phyloP scores from a whole-genome alignment of 2,797 vertebrate species.

The Pseudomugil gertrudae region DNA sequence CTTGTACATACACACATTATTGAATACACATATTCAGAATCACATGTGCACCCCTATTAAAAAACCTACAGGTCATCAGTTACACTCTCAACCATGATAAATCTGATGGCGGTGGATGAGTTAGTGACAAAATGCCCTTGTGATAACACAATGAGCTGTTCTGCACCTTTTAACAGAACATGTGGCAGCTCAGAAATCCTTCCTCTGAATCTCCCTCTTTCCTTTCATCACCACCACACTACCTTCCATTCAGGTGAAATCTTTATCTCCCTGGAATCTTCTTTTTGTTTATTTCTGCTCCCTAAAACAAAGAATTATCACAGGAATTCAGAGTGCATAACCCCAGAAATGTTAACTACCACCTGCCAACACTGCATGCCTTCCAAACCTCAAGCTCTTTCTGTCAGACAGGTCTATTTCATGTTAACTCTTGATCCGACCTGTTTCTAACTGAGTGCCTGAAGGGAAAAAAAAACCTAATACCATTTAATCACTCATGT shows the following conservation, averaged over 20 bases:
- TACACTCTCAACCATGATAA: slow-evolving; percentile 65
- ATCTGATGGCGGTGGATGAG: slow-evolving; percentile 56
- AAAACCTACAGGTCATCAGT: slow-evolving; percentile 66
- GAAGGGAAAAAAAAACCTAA: slow-evolving; percentile 36
- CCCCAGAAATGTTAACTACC: slow-evolving; percentile 73
- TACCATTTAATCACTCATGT: slow-evolving; percentile 58
- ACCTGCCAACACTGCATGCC: slow-evolving; percentile 59
- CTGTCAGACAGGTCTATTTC: slow-evolving; percentile 27
- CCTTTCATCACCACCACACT: slow-evolving; percentile 33
- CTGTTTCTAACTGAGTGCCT: slow-evolving; percentile 36
- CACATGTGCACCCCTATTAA: slow-evolving; percentile 13
- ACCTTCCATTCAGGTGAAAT: slow-evolving; percentile 52
- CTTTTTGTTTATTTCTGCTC: slow-evolving; percentile 50
- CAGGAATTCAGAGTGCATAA: slow-evolving; percentile 52
- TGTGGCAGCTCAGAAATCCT: slow-evolving; percentile 47
- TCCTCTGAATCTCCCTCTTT: slow-evolving; percentile 16
- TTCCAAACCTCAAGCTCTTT: slow-evolving; percentile 26
- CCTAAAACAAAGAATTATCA: slow-evolving; percentile 30
- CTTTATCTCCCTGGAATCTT: slow-evolving; percentile 43
- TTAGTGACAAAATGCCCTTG: slow-evolving; percentile 74
- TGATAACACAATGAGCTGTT: slow-evolving; percentile 61
- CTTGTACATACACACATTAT: slow-evolving; percentile 36
- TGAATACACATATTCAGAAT: slow-evolving; percentile 26
- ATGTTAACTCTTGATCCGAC: slow-evolving; percentile 39
- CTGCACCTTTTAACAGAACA: slow-evolving; percentile 35